Evolutionary conservation across 2,888 invertebrate genomes (phyloP), one percentile per base, ranked within the genome.

Genomic region (Zhengitettix transpicula): DNA sequence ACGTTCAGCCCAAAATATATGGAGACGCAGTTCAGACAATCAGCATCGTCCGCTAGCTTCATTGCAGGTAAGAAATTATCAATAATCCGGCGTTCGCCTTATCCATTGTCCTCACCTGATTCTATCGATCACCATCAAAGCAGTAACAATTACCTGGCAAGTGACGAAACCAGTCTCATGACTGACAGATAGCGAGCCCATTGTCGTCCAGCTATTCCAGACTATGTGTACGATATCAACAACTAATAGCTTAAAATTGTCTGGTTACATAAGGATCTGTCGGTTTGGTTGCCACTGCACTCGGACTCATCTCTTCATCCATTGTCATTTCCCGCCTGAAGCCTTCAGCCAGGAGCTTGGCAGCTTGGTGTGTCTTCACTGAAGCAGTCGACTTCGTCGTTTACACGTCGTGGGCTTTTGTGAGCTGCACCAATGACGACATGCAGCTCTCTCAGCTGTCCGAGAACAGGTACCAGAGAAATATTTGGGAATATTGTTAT

Each of bases 1-100:
- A 75, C 75, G 11, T 78, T 75, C 64, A 69, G 76, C 63, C 76
- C 77, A 9, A 77, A 77, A 64, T 75, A 75, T 65, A 71, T 78
- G 42, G 76, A 77, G 67, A 74, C 73, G 42, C 75, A 77, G 66
- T 78, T 74, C 66, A 68, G 70, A 8, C 69, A 72, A 40, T 71
- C 74, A 1, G 73, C 77, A 8, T 70, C 72, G 9, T 67, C 69
- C 52, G 74, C 77, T 8, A 75, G 74, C 58, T 67, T 76, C 51
- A 70, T 74, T 60, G 71, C 76, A 61, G 77, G 77, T 75, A 56
- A 47, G 14, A 47, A 28, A 28, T 7, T 2, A 28, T 28, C 28
- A n/a, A n/a, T n/a, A n/a, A n/a, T n/a, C n/a, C n/a, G n/a, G n/a
- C n/a, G n/a, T n/a, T n/a, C n/a, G n/a, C n/a, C n/a, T n/a, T n/a